Evolutionary conservation across 2,113 vertebrate genomes (phyloP).

Genomic region (Rallus limicola): DNA sequence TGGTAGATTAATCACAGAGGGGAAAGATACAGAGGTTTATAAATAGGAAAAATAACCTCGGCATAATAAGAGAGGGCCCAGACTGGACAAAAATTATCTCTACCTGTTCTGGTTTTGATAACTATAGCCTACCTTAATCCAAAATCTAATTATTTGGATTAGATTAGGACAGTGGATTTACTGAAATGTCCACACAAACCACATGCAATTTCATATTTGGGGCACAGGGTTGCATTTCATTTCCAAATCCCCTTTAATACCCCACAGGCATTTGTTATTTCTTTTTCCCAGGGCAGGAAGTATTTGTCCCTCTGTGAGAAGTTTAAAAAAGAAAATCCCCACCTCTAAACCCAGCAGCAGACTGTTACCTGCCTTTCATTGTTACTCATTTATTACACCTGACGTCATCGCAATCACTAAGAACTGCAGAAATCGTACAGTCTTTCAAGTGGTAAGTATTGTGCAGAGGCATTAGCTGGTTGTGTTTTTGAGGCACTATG

Average conservation of each 20-base stretch:
- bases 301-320: background rate
- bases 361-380: background rate
- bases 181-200: slow-evolving; percentile 11
- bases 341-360: background rate
- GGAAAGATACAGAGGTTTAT: slow-evolving; percentile 6
- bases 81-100: background rate
- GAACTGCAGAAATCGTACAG: background rate
- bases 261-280: background rate
- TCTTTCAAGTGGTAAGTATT: background rate
- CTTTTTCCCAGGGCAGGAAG: background rate
- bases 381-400: background rate
- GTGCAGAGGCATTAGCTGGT: background rate
- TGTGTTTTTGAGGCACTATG: background rate
- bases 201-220: slow-evolving; percentile 25
- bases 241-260: slow-evolving; percentile 52
- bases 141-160: slow-evolving; percentile 61
- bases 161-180: slow-evolving; percentile 45
- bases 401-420: background rate
- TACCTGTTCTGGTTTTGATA: slow-evolving; percentile 45
- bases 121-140: slow-evolving; percentile 34
- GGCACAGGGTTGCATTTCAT: slow-evolving; percentile 9
- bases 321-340: background rate
- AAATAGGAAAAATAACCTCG: background rate
- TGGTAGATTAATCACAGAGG: slow-evolving; percentile 28
- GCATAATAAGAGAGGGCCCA: background rate